phyloP scores from a whole-genome alignment of 2,888 invertebrate genomes.

The Lasioglossum calceatum region DNA sequence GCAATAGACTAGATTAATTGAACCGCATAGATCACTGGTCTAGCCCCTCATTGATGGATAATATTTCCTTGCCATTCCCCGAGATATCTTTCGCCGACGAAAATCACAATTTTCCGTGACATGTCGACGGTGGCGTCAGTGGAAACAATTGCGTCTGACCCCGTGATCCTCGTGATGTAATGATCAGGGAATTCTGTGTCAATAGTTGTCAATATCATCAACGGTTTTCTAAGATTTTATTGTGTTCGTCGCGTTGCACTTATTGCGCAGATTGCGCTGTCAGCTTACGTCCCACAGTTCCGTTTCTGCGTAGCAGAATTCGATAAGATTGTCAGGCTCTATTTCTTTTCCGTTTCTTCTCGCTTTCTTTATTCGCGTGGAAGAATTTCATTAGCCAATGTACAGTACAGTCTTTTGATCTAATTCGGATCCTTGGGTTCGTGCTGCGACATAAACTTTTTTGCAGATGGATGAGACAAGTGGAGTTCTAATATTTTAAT shows the following conservation, averaged over 20 bases:
- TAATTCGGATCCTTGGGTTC: too few species aligned
- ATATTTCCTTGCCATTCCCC: conserved; percentile 50
- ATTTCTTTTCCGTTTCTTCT: neutral
- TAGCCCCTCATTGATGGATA: conserved; percentile 38
- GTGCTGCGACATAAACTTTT: neutral
- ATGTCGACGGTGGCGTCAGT: conserved; percentile 42
- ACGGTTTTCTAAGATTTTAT: conserved; percentile 15
- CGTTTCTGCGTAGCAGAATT: neutral
- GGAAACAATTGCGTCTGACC: conserved; percentile 46
- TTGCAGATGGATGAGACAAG: neutral
- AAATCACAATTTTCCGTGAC: conserved; percentile 27
- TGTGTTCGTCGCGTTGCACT: neutral
- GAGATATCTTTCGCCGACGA: conserved; percentile 33
- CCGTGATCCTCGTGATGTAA: conserved; percentile 36
- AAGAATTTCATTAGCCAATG: neutral
- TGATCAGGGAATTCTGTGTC: neutral
- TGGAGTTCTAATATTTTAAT: neutral
- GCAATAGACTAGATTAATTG: conserved; percentile 74
- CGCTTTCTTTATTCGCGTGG: neutral
- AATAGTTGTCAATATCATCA: conserved; percentile 21
- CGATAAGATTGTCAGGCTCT: neutral
- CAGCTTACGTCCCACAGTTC: neutral
- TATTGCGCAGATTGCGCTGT: neutral
- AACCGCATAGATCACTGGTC: conserved; percentile 58
- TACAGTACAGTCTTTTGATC: too few species aligned